These are phyloP conservation scores for Lamellibrachia satsuma DNA, from an alignment of 2,888 invertebrate species.

Conservation along the genomic window DNA sequence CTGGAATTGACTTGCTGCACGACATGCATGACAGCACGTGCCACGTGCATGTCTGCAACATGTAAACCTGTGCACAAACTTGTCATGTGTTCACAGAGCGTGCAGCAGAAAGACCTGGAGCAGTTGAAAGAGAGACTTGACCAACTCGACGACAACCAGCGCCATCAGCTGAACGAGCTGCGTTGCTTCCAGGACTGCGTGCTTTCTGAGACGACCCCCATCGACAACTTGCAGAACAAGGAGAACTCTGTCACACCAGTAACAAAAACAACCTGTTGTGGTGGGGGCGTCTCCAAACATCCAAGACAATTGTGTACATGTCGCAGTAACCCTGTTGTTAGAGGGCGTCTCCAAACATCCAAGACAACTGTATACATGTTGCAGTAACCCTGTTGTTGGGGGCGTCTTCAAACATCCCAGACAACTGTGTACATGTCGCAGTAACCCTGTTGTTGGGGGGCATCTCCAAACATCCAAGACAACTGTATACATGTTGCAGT, in stretches of 20 bases:
- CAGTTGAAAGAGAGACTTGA: slow-evolving; percentile 29
- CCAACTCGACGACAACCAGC: slow-evolving; percentile 28
- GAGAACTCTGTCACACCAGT: not conserved
- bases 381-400: too few relatives aligned
- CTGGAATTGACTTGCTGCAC: too few relatives aligned
- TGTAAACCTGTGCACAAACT: not conserved
- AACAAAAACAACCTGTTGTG: not conserved
- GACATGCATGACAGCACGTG: not conserved
- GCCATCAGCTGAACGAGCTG: slow-evolving; percentile 29
- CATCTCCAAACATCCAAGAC: too few relatives aligned
- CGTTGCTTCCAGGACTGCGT: slow-evolving; percentile 23
- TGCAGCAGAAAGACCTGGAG: slow-evolving; percentile 27
- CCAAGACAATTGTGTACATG: too few relatives aligned
- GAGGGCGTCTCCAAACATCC: too few relatives aligned
- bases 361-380: too few relatives aligned
- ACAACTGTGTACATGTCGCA: too few relatives aligned
- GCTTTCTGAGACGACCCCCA: not conserved
- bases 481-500: too few relatives aligned
- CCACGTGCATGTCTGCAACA: not conserved
- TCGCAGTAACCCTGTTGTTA: too few relatives aligned
- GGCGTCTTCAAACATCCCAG: too few relatives aligned
- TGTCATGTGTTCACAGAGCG: not conserved
- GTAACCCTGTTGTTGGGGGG: too few relatives aligned
- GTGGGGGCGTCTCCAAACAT: not conserved
- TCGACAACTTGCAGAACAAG: not conserved